Conservation (phyloP, 2,888 invertebrate genomes). For the Cheilosia variabilis region DNA sequence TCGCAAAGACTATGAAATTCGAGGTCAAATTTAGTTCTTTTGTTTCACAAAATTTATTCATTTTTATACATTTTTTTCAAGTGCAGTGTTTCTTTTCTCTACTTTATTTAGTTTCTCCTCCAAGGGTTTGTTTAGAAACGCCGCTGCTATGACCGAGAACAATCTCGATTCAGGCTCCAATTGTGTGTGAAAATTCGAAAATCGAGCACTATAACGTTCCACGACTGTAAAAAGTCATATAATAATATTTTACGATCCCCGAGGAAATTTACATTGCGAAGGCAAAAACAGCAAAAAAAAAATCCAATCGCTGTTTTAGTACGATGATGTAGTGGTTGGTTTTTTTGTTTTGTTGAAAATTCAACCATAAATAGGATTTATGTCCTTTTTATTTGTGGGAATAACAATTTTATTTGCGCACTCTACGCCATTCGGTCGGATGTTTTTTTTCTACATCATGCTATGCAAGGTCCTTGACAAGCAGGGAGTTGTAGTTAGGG, state of each 20-base stretch:
- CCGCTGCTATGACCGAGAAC: conserved; percentile 23
- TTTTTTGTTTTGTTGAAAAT: conserved; percentile 59
- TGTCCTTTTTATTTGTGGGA: conserved; percentile 70
- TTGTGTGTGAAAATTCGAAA: conserved; percentile 66
- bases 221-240: conserved; percentile 38
- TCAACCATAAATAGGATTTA: conserved; percentile 70
- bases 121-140: neutral
- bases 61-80: neutral
- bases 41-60: conserved; percentile 7
- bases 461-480: conserved; percentile 28
- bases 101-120: neutral
- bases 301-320: conserved; percentile 58
- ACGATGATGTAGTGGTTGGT: conserved; percentile 57
- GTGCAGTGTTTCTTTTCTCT: neutral
- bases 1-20: conserved; percentile 38
- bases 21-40: conserved; percentile 45
- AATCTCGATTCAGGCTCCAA: conserved; percentile 56
- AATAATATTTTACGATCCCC: conserved; percentile 64
- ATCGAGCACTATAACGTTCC: neutral
- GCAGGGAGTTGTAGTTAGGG: neutral
- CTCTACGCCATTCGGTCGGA: neutral
- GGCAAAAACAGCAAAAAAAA: neutral
- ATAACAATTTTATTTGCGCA: conserved; percentile 67
- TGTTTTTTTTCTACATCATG: conserved; percentile 1
- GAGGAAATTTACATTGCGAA: conserved; percentile 52